phyloP scores from a whole-genome alignment of 2,797 vertebrate species.

The Anomalospiza imberbis region DNA sequence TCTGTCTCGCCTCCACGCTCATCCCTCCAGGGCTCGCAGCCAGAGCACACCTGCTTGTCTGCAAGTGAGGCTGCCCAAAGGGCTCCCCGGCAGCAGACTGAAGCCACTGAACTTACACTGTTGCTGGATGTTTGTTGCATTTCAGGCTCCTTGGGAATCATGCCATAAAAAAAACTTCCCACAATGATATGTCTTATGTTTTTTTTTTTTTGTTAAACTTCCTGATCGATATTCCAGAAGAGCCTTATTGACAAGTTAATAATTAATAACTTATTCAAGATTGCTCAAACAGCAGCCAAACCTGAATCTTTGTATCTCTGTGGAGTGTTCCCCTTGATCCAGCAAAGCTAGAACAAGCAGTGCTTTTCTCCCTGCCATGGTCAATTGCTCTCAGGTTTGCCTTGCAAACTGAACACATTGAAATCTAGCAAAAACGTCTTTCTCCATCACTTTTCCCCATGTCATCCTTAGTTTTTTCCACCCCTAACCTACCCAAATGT shows the following conservation, averaged over 20 bases:
- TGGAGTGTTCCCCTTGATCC: neutral
- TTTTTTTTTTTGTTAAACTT: neutral
- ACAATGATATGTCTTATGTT: neutral
- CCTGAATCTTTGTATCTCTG: neutral
- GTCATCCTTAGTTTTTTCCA: neutral
- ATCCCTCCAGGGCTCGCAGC: fast-evolving
- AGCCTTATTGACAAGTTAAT: neutral
- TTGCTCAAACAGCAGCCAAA: neutral
- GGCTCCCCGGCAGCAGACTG: neutral
- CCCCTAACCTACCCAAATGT: neutral
- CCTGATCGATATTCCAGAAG: neutral
- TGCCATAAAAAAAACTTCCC: neutral
- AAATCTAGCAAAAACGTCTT: neutral
- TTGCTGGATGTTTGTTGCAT: neutral
- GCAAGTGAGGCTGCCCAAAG: neutral
- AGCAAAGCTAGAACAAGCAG: neutral
- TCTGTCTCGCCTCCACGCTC: neutral
- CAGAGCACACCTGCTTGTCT: neutral
- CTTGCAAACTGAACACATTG: neutral
- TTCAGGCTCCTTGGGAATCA: neutral
- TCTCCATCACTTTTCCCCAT: neutral
- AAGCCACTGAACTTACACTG: neutral
- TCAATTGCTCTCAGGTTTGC: neutral
- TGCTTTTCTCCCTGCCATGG: neutral
- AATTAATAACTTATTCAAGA: neutral